Conservation (phyloP, 2,113 vertebrate genomes). For the Oriolus oriolus region DNA sequence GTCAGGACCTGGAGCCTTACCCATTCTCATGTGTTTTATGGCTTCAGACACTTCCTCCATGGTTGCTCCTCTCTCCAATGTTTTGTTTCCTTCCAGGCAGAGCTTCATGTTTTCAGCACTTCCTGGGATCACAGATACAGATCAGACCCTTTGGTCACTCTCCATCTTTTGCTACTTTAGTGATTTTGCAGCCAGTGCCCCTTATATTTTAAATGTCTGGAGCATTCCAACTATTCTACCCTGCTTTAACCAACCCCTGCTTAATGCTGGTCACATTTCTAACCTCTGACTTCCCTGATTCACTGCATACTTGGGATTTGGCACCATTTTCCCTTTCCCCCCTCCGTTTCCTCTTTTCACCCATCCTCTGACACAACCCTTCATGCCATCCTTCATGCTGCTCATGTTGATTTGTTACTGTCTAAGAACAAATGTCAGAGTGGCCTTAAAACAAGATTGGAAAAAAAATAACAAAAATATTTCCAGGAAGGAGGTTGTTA, state of each 20-base stretch:
- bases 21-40: constrained; percentile 14
- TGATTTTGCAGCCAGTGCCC: not conserved
- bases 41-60: constrained; percentile 53
- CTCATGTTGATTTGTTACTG: not conserved
- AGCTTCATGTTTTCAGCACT: constrained; percentile 29
- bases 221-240: not conserved
- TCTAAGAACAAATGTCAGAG: not conserved
- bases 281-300: not conserved
- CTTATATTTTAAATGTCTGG: not conserved
- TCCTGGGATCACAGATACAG: not conserved
- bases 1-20: constrained; percentile 11
- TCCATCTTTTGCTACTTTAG: not conserved
- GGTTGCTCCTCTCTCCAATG: constrained; percentile 49
- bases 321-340: not conserved
- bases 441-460: not conserved
- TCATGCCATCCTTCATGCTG: not conserved
- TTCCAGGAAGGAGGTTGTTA: not conserved
- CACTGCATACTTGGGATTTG: not conserved
- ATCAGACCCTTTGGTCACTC: not conserved
- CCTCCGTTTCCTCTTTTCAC: not conserved
- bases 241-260: not conserved
- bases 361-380: not conserved
- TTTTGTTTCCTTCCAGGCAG: constrained; percentile 44
- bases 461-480: not conserved
- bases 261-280: not conserved